Base-by-base conservation (phyloP, 2,888 invertebrate species). In the Tachina fera region DNA sequence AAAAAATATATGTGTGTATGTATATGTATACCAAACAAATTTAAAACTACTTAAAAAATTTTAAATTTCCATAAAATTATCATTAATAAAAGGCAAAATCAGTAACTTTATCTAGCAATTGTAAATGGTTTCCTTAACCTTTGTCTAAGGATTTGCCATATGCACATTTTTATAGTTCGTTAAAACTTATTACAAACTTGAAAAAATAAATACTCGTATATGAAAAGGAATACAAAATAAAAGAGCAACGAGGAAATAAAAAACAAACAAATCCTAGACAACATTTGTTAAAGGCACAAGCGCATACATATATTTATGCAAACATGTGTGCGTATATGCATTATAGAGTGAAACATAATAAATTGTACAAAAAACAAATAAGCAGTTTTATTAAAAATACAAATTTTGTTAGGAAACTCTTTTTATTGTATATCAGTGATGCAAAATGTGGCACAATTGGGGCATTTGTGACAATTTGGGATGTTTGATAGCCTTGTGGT, bases 91-190 rank as follows among this genome's bases (percentile, higher is more conserved):
- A 16, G 8, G 47, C 19, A 60, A 41, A 49, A 10, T 77, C 47
- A 53, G 22, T 41, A 49, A 58, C 16, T 68, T 77, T 60, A 49
- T 58, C 58, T 56, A 67, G 68, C n/a, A 68, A 68, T 49, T 60
- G 22, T 49, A 77, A 77, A 77, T 67, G 41, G 77, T 68, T 77
- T 68, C 68, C 67, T 60, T 68, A 67, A 58, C 68, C 58, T 77
- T 77, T 67, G 67, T 68, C 67, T 60, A 58, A 67, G 77, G 67
- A 67, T 77, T 49, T 77, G 47, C 56, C 39, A 47, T 68, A 58
- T 68, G 47, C 14, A 49, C 41, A 67, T 47, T 45, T 67, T 67
- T 47, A 56, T 43, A 65, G 53, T 45, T 75, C 31, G 47, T 76
- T 76, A 47, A 67, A 76, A 76, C 45, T 67, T 67, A 58, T 67